Percentiles rank a stretch among this genome's conserved stretches.
Evolutionary conservation across 1,140 invertebrate species (phyloP).

Genomic region (Homalodisca vitripennis): DNA sequence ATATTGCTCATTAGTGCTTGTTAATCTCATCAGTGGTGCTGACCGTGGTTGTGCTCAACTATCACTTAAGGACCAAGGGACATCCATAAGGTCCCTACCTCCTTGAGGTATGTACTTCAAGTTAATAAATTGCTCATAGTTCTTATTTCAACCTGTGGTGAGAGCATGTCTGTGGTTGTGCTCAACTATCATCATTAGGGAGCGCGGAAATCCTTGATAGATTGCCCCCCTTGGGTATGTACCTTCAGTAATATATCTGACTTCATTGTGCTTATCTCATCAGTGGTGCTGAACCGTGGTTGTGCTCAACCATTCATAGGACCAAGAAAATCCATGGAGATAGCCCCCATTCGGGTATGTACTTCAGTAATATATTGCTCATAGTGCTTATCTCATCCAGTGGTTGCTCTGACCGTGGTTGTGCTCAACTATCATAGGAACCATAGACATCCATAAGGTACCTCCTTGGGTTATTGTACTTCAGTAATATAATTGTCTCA

Average conservation of each 20-base stretch:
- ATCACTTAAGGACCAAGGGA: slow-evolving; percentile 96
- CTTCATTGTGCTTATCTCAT: too few relatives aligned
- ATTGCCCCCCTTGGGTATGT: slow-evolving; percentile 94
- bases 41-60: slow-evolving; percentile 97
- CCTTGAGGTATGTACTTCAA: slow-evolving; percentile 81
- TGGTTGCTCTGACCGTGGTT: slow-evolving; percentile 95
- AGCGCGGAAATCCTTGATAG: slow-evolving; percentile 96
- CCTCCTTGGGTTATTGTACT: slow-evolving; percentile 93
- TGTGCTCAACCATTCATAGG: slow-evolving; percentile 95
- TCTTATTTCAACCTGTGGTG: slow-evolving; percentile 97
- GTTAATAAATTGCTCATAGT: slow-evolving; percentile 2
- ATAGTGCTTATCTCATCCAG: slow-evolving; percentile 99
- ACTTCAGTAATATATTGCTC: slow-evolving; percentile 99
- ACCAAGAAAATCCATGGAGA: slow-evolving; percentile 94
- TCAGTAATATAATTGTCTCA: too few relatives aligned
- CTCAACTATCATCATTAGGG: slow-evolving; percentile 98
- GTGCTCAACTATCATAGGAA: slow-evolving; percentile 98
- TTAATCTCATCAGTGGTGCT: slow-evolving; percentile 96
- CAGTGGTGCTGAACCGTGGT: slow-evolving; percentile 96
- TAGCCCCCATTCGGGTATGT: slow-evolving; percentile 97
- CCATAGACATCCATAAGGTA: slow-evolving; percentile 96
- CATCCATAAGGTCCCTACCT: slow-evolving; percentile 97
- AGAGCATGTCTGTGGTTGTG: slow-evolving; percentile 95
- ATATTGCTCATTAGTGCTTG: slow-evolving; percentile 99
- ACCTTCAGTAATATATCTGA: too few relatives aligned